These are phyloP conservation scores for Mobula birostris DNA, from an alignment of 2,113 vertebrate species.

Conservation along the genomic window DNA sequence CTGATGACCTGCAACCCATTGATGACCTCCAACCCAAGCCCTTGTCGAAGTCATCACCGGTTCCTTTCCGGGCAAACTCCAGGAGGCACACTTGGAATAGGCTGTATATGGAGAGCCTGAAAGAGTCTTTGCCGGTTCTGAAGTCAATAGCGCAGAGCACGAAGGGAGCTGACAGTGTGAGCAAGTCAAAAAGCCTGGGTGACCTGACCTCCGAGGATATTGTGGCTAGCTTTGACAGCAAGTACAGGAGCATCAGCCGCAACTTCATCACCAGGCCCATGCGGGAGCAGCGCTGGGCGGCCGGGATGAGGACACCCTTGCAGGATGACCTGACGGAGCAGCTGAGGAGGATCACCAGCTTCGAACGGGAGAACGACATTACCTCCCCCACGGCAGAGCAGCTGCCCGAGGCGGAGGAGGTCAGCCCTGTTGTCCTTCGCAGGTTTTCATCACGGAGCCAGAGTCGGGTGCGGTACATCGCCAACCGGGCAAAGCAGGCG, in stretches of 20 bases:
- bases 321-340: slow-evolving; percentile 69
- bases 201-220: slow-evolving; percentile 89
- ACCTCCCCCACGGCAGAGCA: slow-evolving; percentile 49
- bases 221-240: slow-evolving; percentile 68
- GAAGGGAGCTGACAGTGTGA: slow-evolving; percentile 39
- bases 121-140: slow-evolving; percentile 48
- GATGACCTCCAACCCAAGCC: slow-evolving; percentile 58
- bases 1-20: slow-evolving; percentile 48
- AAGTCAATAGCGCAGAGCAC: slow-evolving; percentile 40
- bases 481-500: slow-evolving; percentile 78
- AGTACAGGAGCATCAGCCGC: slow-evolving; percentile 75
- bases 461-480: slow-evolving; percentile 82
- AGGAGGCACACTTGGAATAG: slow-evolving; percentile 71
- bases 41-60: slow-evolving; percentile 49
- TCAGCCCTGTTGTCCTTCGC: slow-evolving; percentile 53
- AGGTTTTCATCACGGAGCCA: slow-evolving; percentile 82
- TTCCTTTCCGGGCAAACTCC: slow-evolving; percentile 47
- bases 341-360: slow-evolving; percentile 71
- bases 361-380: slow-evolving; percentile 72
- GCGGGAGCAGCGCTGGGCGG: slow-evolving; percentile 53
- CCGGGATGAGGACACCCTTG: background rate
- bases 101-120: slow-evolving; percentile 73
- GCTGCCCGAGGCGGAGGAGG: slow-evolving; percentile 43
- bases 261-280: slow-evolving; percentile 65
- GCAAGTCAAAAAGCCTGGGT: slow-evolving; percentile 87